Base-by-base conservation (phyloP, 2,113 vertebrate genomes). In the Enhydra lutris region DNA sequence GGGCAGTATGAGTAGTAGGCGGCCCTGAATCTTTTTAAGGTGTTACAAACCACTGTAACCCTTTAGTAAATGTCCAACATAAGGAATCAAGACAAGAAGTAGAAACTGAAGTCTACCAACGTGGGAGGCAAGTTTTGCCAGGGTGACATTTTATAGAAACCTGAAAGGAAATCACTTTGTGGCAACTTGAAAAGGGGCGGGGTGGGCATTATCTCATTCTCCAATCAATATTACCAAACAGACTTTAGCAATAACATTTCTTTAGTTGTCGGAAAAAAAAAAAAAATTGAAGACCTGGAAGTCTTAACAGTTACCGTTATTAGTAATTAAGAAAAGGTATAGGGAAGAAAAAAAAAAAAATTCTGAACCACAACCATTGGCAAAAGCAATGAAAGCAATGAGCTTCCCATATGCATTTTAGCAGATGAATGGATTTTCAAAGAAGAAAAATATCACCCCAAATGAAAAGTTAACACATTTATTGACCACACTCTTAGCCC, bases 401-500 rank as follows among this genome's bases (percentile, higher is more conserved):
- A 52, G 74, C 31, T 69, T 71, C 7, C 47, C 31, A 36, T 18
- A 42, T 4, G 47, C 76, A 88, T 59, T 47, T 89, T 17, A 29
- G 39, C 55, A 83, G 81, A 93, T n/a, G 24, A 95, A 47, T 76
- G 84, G 73, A 45, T 80, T 67, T 83, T 87, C 89, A 55, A 74
- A 86, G 84, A 87, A 92, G 50, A 96, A 78, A 95, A 93, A 82
- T 76, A 81, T 78, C 69, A 69, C 76, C 92, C 89, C 74, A 74
- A 86, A 95, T 76, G 94, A 97, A 89, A 89, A 91, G 63, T 81
- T 94, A 96, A 42, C 91, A 91, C 90, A 65, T 94, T 95, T 96
- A 96, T 39, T 95, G 97, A 97, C 97, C 98, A 96, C 63, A 95
- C 61, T 94, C 57, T 89, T 57, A 89, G 69, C 36, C 94, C 82